Evolutionary conservation across 2,888 invertebrate species (phyloP).

Genomic region (Anaspis maculata): DNA sequence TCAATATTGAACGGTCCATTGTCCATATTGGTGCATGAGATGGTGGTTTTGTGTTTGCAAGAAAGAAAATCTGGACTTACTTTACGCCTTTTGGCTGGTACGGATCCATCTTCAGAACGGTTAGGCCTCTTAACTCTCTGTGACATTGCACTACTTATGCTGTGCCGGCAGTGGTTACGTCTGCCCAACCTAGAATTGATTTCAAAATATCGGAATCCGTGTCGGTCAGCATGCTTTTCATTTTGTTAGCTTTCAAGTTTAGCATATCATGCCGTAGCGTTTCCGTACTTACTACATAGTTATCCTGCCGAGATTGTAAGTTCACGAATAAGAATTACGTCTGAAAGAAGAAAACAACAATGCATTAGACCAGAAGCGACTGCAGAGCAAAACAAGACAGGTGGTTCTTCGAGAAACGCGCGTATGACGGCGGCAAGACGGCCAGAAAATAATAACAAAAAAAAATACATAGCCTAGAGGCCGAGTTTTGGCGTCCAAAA

Average conservation of each 20-base stretch:
- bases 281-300: slow-evolving; percentile 52
- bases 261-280: background rate
- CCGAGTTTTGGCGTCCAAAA: too few species aligned
- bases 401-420: too few species aligned
- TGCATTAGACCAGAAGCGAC: too few species aligned
- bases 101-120: slow-evolving; percentile 59
- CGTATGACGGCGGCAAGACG: too few species aligned
- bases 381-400: too few species aligned
- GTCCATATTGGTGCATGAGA: too few species aligned
- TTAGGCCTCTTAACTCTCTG: slow-evolving; percentile 71
- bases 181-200: slow-evolving; percentile 35
- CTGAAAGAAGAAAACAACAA: slow-evolving; percentile 31
- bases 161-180: slow-evolving; percentile 33
- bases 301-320: slow-evolving; percentile 30
- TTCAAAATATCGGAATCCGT: background rate
- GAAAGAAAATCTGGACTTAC: too few species aligned
- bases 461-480: too few species aligned
- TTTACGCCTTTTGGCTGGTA: slow-evolving; percentile 68
- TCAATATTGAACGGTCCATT: too few species aligned
- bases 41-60: too few species aligned
- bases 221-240: too few species aligned
- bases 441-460: too few species aligned
- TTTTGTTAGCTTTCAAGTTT: background rate
- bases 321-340: slow-evolving; percentile 35
- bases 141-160: slow-evolving; percentile 55